phyloP scores from a whole-genome alignment of 2,797 vertebrate species.

The Potorous gilbertii region DNA sequence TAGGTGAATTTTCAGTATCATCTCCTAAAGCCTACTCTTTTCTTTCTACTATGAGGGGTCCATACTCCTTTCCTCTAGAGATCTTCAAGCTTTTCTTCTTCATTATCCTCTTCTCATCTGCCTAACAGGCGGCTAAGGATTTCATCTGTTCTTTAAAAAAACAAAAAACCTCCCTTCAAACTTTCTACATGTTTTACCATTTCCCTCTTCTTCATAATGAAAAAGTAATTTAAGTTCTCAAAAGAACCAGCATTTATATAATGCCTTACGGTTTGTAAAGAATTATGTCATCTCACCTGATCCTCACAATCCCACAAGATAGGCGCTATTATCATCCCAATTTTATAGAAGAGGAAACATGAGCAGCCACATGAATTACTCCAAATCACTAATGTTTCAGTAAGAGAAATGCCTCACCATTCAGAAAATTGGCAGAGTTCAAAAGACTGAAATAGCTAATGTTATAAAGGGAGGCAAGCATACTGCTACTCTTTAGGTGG shows the following conservation, averaged over 20 bases:
- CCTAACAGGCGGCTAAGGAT: background rate
- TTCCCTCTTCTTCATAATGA: background rate
- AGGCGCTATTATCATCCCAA: background rate
- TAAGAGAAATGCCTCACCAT: background rate
- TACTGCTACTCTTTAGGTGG: background rate
- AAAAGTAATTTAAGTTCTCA: background rate
- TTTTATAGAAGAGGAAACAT: background rate
- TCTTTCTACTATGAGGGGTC: background rate
- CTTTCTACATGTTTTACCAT: background rate
- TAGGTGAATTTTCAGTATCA: background rate
- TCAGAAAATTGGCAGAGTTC: background rate
- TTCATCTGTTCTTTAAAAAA: background rate
- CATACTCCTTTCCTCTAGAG: background rate
- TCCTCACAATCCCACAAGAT: background rate
- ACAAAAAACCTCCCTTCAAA: background rate
- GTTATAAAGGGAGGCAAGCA: background rate
- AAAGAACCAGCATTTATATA: background rate
- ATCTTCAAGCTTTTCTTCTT: background rate
- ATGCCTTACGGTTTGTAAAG: background rate
- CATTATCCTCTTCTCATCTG: background rate
- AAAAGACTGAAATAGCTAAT: background rate
- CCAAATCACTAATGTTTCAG: background rate
- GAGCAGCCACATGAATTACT: background rate
- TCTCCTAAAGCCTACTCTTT: background rate
- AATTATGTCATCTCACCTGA: background rate